Conservation (phyloP, 1,140 invertebrate genomes). For the Globodera rostochiensis region DNA sequence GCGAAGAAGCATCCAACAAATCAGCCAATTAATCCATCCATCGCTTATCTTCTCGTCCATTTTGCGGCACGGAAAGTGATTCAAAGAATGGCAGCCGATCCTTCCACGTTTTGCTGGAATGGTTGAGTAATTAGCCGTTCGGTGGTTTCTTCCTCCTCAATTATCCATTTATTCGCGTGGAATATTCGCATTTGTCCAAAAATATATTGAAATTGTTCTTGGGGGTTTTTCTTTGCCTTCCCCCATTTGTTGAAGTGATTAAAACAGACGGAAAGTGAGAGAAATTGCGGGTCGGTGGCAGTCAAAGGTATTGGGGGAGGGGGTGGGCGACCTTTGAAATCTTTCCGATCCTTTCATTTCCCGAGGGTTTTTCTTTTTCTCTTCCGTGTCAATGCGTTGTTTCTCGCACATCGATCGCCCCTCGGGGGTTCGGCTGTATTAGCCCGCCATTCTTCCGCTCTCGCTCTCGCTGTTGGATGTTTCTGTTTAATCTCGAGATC, state of each 20-base stretch:
- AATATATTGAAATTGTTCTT: not conserved
- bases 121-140: too few species aligned
- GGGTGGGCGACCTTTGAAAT: not conserved
- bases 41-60: too few species aligned
- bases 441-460: not conserved
- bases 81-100: too few species aligned
- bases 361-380: not conserved
- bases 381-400: not conserved
- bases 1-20: too few species aligned
- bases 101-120: too few species aligned
- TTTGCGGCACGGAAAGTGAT: too few species aligned
- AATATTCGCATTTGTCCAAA: too few species aligned
- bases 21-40: too few species aligned
- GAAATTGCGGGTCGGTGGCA: not conserved
- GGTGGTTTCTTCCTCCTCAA: too few species aligned
- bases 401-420: not conserved
- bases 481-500: not conserved
- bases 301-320: not conserved
- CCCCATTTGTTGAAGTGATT: not conserved
- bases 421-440: not conserved
- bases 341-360: not conserved
- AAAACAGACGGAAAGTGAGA: not conserved
- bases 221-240: not conserved
- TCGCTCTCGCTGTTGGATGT: not conserved
- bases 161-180: too few species aligned